Base-by-base conservation (phyloP, 2,797 vertebrate genomes). In the Rachycentron canadum region DNA sequence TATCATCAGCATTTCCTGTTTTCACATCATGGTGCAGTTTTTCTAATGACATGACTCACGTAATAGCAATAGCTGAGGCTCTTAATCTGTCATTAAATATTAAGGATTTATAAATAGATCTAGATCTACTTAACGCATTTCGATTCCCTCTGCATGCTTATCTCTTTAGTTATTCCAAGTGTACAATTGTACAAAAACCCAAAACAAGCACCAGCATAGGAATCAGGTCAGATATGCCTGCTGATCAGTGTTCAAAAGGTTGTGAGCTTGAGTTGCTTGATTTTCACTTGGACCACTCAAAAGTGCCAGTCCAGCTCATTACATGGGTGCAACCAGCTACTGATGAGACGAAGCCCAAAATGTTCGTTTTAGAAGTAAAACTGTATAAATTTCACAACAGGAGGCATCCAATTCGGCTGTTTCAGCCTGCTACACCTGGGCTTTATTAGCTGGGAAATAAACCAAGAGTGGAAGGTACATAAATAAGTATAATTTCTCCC, bases 351-450 rank as follows among this genome's bases (percentile, higher is more conserved):
- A 70, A 70, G 72, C 66, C 73, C 55, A 28, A 49, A 70, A 21
- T 62, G 76, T 60, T 76, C 55, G 89, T 88, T 89, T 88, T 87
- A 86, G 86, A 79, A 40, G 56, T n/a, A 53, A 71, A 76, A 71
- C 52, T 78, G 3, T 83, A 71, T 79, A 78, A 74, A 87, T 85
- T 83, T 78, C 47, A 53, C 69, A 81, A 56, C 56, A 82, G 63
- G 89, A 87, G 49, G 58, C 55, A 40, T 73, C 78, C 72, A 69
- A 76, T 65, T 75, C 55, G 36, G 61, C 32, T 25, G 58, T 77
- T 89, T 78, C 75, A 73, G 89, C 88, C 66, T 57, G 65, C 47
- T 38, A 65, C 76, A 86, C 83, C 78, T 81, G 83, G 74, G 72
- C 70, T 63, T 73, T 61, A 60, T 47, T 55, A 60, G 43, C 50